phyloP scores from a whole-genome alignment of 1,140 invertebrate species.

The Globodera rostochiensis region DNA sequence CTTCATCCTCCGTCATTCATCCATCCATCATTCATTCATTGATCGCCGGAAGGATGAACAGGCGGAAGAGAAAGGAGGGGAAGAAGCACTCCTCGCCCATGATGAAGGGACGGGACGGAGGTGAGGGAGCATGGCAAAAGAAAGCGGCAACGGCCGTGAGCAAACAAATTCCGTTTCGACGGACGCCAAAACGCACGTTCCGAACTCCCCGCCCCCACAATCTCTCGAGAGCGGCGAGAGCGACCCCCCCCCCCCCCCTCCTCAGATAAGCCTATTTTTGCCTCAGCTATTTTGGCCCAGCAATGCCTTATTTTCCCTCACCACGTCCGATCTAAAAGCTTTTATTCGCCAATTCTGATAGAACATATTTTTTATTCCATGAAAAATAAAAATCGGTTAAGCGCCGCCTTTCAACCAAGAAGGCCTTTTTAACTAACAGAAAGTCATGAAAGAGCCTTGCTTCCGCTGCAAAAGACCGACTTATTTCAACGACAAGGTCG shows the following conservation, averaged over 20 bases:
- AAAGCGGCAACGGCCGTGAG: no score
- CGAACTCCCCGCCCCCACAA: not conserved
- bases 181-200: not conserved
- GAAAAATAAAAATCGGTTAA: no score
- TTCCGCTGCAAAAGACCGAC: slow-evolving; percentile 65
- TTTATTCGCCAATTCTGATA: not conserved
- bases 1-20: no score
- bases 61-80: not conserved
- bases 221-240: not conserved
- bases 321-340: not conserved
- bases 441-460: slow-evolving; percentile 62
- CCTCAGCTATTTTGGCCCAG: not conserved
- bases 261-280: not conserved
- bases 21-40: no score
- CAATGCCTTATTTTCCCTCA: not conserved
- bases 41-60: not conserved
- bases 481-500: slow-evolving; percentile 65
- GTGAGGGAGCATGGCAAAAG: not conserved
- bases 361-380: no score
- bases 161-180: not conserved
- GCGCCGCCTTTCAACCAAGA: no score
- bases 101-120: not conserved
- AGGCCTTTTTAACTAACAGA: not conserved
- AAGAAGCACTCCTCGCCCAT: not conserved
- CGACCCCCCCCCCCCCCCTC: no score